These are phyloP conservation scores for Tubulanus polymorphus DNA, from an alignment of 2,888 invertebrate genomes.

Conservation along the genomic window DNA sequence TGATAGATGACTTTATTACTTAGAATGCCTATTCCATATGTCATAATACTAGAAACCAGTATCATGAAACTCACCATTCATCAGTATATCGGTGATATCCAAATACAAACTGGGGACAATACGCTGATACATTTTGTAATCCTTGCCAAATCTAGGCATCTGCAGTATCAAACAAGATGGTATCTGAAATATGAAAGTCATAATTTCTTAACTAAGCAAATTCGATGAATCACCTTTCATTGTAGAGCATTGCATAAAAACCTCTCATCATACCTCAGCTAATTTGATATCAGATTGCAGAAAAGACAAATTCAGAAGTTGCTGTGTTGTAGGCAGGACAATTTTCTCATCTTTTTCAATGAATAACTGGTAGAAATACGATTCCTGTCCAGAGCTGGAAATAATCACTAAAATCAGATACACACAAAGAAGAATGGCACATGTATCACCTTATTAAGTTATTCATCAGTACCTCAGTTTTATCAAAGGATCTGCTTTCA, in stretches of 20 bases:
- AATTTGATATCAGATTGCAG: slow-evolving; percentile 87
- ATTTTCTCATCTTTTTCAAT: slow-evolving; percentile 84
- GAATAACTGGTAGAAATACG: slow-evolving; percentile 91
- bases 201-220: background rate
- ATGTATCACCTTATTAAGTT: no score
- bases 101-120: slow-evolving; percentile 88
- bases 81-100: slow-evolving; percentile 93
- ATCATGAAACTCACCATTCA: slow-evolving; percentile 83
- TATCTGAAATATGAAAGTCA: slow-evolving; percentile 56
- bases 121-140: slow-evolving; percentile 90
- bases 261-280: slow-evolving; percentile 65
- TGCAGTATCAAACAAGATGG: slow-evolving; percentile 93
- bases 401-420: no score
- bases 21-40: no score
- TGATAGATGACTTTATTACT: slow-evolving; percentile 2
- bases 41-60: no score
- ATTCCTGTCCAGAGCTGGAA: slow-evolving; percentile 81
- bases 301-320: slow-evolving; percentile 91
- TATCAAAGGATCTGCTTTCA: slow-evolving; percentile 70
- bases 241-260: background rate
- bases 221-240: background rate
- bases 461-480: slow-evolving; percentile 45
- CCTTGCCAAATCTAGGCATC: slow-evolving; percentile 96
- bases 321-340: slow-evolving; percentile 86
- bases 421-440: no score